Conservation (phyloP, 2,113 vertebrate species). For the Benitochromis conjunctus region DNA sequence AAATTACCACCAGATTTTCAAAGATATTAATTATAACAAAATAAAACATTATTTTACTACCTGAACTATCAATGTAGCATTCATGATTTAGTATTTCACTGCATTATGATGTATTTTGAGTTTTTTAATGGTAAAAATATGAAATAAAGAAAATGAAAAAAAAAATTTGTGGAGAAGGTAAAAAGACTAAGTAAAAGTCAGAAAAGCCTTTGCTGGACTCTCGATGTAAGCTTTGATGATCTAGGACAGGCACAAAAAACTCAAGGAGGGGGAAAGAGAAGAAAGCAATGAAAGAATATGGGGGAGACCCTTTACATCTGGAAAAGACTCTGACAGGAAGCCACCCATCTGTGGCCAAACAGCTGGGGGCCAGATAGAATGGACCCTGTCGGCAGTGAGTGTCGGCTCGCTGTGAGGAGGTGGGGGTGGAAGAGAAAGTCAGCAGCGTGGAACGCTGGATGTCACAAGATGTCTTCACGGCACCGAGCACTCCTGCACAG, state of each 20-base stretch:
- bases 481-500: background rate
- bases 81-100: background rate
- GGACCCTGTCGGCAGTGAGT: constrained; percentile 27
- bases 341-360: constrained; percentile 53
- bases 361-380: constrained; percentile 53
- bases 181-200: background rate
- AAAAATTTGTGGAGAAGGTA: background rate
- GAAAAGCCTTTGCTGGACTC: background rate
- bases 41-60: background rate
- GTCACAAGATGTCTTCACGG: constrained; percentile 44
- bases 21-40: background rate
- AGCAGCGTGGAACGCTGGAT: constrained; percentile 42
- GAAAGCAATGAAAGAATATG: constrained; percentile 7
- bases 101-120: accelerated
- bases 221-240: constrained; percentile 14
- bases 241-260: constrained; percentile 9
- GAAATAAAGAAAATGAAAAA: background rate
- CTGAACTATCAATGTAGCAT: background rate
- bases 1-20: background rate
- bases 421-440: constrained; percentile 25
- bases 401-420: background rate
- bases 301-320: constrained; percentile 34
- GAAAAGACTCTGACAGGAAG: constrained; percentile 57
- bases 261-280: constrained; percentile 19
- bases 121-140: background rate